These are phyloP conservation scores for Sinonovacula constricta DNA, from an alignment of 1,140 invertebrate species.

Conservation along the genomic window DNA sequence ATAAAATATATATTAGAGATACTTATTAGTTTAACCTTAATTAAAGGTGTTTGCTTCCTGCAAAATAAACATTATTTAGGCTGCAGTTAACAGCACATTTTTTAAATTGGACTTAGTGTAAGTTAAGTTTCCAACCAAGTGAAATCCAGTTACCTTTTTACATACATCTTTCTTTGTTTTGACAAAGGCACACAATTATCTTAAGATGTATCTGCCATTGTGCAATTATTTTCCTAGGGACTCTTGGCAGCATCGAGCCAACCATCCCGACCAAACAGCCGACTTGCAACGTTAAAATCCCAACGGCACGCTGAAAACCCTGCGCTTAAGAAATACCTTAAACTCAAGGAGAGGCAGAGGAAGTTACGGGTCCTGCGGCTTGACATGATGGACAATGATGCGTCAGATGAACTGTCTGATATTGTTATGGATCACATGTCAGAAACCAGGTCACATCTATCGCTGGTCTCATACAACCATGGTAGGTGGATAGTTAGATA, in stretches of 20 bases:
- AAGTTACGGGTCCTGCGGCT: conserved; percentile 37
- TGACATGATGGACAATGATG: conserved; percentile 27
- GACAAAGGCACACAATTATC: no score
- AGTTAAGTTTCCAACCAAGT: no score
- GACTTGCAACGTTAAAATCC: conserved; percentile 18
- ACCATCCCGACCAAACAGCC: conserved; percentile 33
- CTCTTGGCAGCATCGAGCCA: not conserved
- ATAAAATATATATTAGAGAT: no score
- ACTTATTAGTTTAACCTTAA: no score
- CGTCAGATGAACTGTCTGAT: conserved; percentile 37
- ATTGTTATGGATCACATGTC: conserved; percentile 36
- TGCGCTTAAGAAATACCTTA: conserved; percentile 47
- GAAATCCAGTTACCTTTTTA: no score
- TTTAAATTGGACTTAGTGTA: no score
- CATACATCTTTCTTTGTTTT: no score
- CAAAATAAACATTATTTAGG: no score
- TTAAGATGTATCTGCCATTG: no score
- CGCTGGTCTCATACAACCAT: conserved; percentile 26
- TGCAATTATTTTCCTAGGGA: not conserved
- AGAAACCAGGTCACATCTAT: conserved; percentile 33
- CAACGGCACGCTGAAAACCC: conserved; percentile 19
- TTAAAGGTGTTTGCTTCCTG: no score
- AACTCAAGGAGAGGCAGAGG: conserved; percentile 40
- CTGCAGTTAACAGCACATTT: no score
- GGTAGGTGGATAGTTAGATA: no score